Conservation (phyloP, 2,113 vertebrate genomes). For the Telmatochromis sp. region DNA sequence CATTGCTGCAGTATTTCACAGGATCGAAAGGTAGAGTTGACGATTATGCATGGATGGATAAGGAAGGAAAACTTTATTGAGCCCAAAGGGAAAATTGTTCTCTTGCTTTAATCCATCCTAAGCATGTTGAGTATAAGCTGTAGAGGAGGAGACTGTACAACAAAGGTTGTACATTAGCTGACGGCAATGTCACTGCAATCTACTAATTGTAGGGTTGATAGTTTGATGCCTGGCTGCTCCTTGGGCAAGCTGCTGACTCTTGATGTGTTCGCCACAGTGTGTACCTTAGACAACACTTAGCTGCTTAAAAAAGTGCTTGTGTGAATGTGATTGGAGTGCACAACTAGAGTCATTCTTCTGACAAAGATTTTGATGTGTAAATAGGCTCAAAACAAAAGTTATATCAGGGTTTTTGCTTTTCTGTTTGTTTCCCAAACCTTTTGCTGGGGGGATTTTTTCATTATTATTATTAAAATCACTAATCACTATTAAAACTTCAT, state of each 20-base stretch:
- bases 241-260: background rate
- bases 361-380: background rate
- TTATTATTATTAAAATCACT: background rate
- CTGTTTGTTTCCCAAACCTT: background rate
- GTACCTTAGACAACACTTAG: background rate
- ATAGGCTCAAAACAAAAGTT: background rate
- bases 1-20: background rate
- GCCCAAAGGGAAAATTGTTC: background rate
- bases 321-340: background rate
- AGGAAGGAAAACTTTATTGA: background rate
- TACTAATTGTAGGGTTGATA: background rate
- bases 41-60: background rate
- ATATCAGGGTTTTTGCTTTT: background rate
- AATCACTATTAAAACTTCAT: background rate
- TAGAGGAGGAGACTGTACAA: background rate
- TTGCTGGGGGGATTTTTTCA: background rate
- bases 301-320: background rate
- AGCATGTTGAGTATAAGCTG: background rate
- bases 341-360: background rate
- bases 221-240: background rate
- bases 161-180: background rate
- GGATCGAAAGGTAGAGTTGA: background rate
- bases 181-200: background rate
- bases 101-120: background rate
- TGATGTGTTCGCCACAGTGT: background rate